A percentile compares a stretch with the other conserved stretches of the same genome.
These are phyloP conservation scores for Actinernus sp. DNA, from an alignment of 92 coral and sea anemone species.

Conservation along the genomic window DNA sequence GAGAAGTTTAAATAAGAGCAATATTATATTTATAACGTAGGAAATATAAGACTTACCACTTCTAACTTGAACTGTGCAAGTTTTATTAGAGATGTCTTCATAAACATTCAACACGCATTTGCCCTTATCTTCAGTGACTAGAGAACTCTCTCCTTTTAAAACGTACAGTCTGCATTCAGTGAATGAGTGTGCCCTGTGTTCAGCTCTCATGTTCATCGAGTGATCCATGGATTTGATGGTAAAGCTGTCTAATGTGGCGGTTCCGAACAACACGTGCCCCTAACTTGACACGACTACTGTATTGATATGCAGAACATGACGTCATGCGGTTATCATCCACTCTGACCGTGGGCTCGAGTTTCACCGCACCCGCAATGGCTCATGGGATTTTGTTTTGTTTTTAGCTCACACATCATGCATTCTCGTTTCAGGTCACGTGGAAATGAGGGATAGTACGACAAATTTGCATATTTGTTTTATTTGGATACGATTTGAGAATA, in stretches of 20 bases:
- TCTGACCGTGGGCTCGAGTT: too few species aligned
- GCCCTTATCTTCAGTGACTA: slow-evolving; percentile 63
- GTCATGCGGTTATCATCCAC: too few species aligned
- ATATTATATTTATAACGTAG: too few species aligned
- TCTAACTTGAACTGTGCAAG: slow-evolving; percentile 70
- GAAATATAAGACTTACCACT: slow-evolving; percentile 68
- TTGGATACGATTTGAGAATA: too few species aligned
- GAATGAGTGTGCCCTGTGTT: slow-evolving; percentile 58
- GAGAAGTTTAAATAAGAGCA: too few species aligned
- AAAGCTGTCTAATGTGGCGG: not conserved
- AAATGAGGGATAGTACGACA: too few species aligned
- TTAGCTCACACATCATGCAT: too few species aligned
- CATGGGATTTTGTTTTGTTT: too few species aligned
- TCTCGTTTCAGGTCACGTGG: too few species aligned
- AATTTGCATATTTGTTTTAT: too few species aligned
- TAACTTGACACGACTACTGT: not conserved
- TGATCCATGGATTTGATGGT: slow-evolving; percentile 64
- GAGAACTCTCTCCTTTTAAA: slow-evolving; percentile 74
- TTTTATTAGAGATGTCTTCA: slow-evolving; percentile 37
- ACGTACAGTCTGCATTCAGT: slow-evolving; percentile 77
- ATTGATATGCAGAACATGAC: too few species aligned
- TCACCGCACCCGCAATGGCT: too few species aligned
- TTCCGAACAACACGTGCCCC: not conserved
- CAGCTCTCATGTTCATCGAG: slow-evolving; percentile 67
- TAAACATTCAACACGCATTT: slow-evolving; percentile 70